phyloP scores from a whole-genome alignment of 2,113 vertebrate species.

The Tupaia chinensis region DNA sequence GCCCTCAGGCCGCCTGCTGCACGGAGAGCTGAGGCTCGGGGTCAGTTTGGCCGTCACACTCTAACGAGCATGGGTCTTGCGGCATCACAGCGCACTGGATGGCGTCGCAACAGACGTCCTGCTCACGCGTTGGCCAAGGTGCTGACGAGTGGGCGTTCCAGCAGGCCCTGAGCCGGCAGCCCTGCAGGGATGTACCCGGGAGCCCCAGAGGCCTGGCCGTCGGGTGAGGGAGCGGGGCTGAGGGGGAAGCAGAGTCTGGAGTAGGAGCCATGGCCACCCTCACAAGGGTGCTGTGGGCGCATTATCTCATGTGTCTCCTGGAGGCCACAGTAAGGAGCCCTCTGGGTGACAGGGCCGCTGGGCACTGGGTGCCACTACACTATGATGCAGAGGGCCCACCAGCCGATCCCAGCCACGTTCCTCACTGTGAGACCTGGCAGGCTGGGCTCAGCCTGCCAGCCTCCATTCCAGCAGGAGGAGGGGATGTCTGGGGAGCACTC shows the following conservation, averaged over 20 bases:
- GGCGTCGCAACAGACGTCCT: not conserved
- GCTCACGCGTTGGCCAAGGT: rapidly evolving
- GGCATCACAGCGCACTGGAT: rapidly evolving
- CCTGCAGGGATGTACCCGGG: rapidly evolving
- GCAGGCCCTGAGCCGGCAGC: no score
- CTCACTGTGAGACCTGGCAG: rapidly evolving
- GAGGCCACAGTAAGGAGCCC: rapidly evolving
- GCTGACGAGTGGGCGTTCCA: not conserved
- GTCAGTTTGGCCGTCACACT: rapidly evolving
- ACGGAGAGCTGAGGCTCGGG: not conserved
- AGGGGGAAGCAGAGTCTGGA: no score
- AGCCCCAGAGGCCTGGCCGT: no score
- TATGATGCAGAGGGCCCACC: no score
- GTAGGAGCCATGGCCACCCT: not conserved
- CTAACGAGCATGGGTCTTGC: rapidly evolving
- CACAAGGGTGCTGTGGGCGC: no score
- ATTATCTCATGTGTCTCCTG: rapidly evolving
- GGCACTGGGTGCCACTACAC: not conserved
- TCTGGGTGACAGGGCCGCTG: not conserved
- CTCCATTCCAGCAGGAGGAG: not conserved
- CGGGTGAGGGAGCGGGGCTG: no score
- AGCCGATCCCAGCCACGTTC: no score
- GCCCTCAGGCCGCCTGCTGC: not conserved
- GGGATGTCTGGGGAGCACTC: rapidly evolving
- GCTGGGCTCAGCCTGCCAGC: rapidly evolving